Percentiles rank a stretch among this genome's conserved stretches.
phyloP scores from a whole-genome alignment of 1,140 invertebrate species.

The Diprion similis region DNA sequence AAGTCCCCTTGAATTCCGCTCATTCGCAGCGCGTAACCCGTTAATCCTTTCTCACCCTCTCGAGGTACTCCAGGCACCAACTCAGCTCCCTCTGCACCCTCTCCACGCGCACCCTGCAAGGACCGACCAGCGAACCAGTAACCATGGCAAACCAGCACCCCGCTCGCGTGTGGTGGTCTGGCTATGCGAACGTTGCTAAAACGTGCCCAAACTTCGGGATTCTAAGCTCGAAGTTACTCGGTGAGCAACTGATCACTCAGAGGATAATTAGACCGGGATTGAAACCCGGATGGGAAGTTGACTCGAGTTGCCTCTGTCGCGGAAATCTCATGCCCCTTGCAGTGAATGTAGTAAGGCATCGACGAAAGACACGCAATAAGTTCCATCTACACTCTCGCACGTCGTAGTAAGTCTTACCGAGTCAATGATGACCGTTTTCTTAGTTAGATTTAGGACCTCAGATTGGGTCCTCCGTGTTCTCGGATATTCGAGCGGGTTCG shows the following conservation, averaged over 20 bases:
- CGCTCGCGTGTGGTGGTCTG: background rate
- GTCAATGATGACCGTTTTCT: background rate
- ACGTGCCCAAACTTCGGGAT: background rate
- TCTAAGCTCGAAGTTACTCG: background rate
- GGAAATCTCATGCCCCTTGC: background rate
- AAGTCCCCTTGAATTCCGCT: slow-evolving; percentile 22
- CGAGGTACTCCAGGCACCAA: slow-evolving; percentile 13
- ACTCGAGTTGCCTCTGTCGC: background rate
- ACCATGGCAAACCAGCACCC: slow-evolving; percentile 12
- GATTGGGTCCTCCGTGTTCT: background rate
- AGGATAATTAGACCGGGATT: slow-evolving; percentile 3
- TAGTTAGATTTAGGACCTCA: background rate
- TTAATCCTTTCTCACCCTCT: slow-evolving; percentile 19
- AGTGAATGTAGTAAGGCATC: no score
- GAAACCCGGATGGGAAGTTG: background rate
- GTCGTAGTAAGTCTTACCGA: background rate
- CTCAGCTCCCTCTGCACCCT: slow-evolving; percentile 2
- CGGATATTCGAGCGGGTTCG: background rate
- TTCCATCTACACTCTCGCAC: background rate
- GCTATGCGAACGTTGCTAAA: background rate
- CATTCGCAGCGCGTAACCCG: slow-evolving; percentile 26
- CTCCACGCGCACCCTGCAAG: background rate
- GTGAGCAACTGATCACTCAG: background rate
- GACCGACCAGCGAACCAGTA: slow-evolving; percentile 17
- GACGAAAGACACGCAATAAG: background rate